Base-by-base conservation (phyloP, 2,888 invertebrate genomes). In the Cataglyphis cursor region DNA sequence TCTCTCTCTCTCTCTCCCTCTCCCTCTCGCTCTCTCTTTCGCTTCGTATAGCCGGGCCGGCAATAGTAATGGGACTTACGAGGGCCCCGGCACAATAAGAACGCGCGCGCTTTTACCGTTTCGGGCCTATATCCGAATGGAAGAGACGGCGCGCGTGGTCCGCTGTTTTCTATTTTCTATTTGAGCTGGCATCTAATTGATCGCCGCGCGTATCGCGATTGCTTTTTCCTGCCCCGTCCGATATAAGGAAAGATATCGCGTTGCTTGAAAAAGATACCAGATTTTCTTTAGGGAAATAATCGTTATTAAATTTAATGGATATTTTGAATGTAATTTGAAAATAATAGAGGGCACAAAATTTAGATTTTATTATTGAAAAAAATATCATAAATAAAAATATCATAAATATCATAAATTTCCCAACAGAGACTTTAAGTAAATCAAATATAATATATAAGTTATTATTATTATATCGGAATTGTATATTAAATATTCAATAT, bases 21-120 rank as follows among this genome's bases (percentile, higher is more conserved):
- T 85, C 86, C 88, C 85, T 70, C 81, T 86, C 85, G 86, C 87
- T 62, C 72, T 57, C 51, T 61, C 74, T 74, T 28, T 41, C 41
- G 18, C 38, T n/a, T 75, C 82, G 86, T 86, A 89, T 89, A 88
- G 90, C 86, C 89, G 89, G 59, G 82, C 82, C 89, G 84, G 88
- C 90, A 89, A 90, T 90, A 90, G 90, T 89, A 90, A 92, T 90
- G 91, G 92, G 90, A 92, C 91, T 92, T 90, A 88, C 89, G 80
- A 89, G 90, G 90, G 86, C n/a, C n/a, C 90, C 89, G 91, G 12
- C 87, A 90, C 90, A 91, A 87, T 91, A 90, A 90, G 87, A 87
- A 91, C 89, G 90, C 90, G 89, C 85, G 87, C 62, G 76, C 81
- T 75, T 64, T 76, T 73, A 75, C 76, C 54, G 44, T 61, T 35